Evolutionary conservation across 1,140 invertebrate species (phyloP).

Genomic region (Sycophila sp.): DNA sequence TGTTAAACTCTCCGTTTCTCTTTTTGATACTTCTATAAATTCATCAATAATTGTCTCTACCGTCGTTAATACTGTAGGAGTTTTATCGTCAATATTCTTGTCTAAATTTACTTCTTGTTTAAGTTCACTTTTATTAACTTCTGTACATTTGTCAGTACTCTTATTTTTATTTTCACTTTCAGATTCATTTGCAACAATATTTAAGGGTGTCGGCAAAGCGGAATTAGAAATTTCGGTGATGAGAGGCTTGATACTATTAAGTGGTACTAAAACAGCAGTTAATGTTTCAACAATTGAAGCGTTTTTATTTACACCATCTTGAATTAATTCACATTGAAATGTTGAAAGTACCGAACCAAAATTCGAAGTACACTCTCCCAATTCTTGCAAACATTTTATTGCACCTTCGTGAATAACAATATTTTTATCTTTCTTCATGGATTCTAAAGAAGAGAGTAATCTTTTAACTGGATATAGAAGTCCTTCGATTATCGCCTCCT

Average conservation of each 20-base stretch:
- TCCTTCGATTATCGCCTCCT: constrained; percentile 58
- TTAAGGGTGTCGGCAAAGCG: not conserved
- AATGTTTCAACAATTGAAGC: constrained; percentile 56
- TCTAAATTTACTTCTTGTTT: not conserved
- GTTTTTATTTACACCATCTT: constrained; percentile 45
- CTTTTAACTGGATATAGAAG: constrained; percentile 58
- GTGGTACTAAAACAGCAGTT: constrained; percentile 50
- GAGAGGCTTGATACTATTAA: constrained; percentile 47
- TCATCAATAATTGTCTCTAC: constrained; percentile 55
- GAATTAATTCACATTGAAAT: constrained; percentile 42
- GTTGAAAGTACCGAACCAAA: constrained; percentile 43
- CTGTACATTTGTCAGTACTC: not conserved
- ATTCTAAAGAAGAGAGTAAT: constrained; percentile 49
- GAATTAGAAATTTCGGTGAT: constrained; percentile 34
- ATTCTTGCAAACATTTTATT: constrained; percentile 40
- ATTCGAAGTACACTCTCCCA: constrained; percentile 46
- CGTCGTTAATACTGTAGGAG: constrained; percentile 43
- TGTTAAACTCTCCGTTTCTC: constrained; percentile 51
- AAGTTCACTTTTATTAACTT: not conserved
- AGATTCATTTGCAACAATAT: not conserved
- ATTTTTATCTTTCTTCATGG: constrained; percentile 32
- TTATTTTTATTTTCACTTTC: not conserved
- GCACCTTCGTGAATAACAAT: constrained; percentile 12
- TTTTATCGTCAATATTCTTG: constrained; percentile 14
- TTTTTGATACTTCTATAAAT: constrained; percentile 53